Base-by-base conservation (phyloP, 2,888 invertebrate genomes). In the Teinopalpus imperialis region DNA sequence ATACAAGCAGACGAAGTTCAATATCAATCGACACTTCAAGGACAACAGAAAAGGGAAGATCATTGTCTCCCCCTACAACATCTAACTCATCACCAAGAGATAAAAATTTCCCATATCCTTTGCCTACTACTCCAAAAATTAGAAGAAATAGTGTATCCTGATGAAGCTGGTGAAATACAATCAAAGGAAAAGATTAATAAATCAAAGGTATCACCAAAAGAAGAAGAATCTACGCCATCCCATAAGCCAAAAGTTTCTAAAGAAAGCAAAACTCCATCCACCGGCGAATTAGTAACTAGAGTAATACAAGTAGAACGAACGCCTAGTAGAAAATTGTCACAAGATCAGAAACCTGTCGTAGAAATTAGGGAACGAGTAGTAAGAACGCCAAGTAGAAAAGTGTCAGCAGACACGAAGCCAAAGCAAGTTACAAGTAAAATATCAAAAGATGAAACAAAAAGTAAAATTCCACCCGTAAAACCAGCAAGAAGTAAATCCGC, bases 401-500 rank as follows among this genome's bases (percentile, higher is more conserved):
- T 70, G 35, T 52, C 72, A 39, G 49, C 62, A 23, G 86, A 85
- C 43, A 47, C 59, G 14, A 85, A 74, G 48, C 78, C 83, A 2
- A 81, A 74, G 60, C 79, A 69, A 57, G 46, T 53, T 51, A 52
- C 51, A 8, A 43, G 43, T 24, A 76, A 74, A 57, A 64, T 58
- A 49, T 30, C 53, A 21, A 77, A 65, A 56, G 75, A 76, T 2
- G 87, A 89, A 61, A 51, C 59, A 45, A 75, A 76, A 57, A 67
- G 56, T 49, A 81, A 72, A 62, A 62, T 68, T 12, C 81, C 87
- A 40, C 89, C 89, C 27, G 72, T 88, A 24, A 90, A 89, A 69
- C 89, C 89, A 48, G 85, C 83, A 48, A 67, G 89, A 59, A 88
- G 88, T 59, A 89, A 88, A 75, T 88, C 89, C 36, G 81, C 87